These are phyloP conservation scores for Drosophila burlai DNA, from an alignment of 1,140 invertebrate genomes.

Conservation along the genomic window DNA sequence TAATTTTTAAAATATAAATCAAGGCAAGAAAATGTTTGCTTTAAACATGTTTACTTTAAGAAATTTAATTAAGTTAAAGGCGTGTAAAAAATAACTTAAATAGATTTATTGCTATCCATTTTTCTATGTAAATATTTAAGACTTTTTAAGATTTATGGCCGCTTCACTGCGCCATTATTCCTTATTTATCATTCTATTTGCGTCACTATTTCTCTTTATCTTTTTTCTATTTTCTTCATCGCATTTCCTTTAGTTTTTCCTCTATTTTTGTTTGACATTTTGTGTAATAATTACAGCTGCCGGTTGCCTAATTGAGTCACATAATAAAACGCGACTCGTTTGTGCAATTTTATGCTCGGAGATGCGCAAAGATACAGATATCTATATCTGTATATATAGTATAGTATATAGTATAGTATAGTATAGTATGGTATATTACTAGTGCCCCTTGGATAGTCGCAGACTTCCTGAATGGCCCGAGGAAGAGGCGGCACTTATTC, in stretches of 20 bases:
- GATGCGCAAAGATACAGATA: constrained; percentile 34
- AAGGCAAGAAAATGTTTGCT: neutral
- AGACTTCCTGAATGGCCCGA: constrained; percentile 39
- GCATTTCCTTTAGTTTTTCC: neutral
- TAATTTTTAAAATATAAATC: neutral
- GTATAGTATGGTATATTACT: neutral
- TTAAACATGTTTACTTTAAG: neutral
- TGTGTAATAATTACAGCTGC: constrained; percentile 33
- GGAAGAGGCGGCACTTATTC: constrained; percentile 1
- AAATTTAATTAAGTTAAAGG: neutral
- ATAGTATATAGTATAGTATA: neutral
- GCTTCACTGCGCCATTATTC: neutral
- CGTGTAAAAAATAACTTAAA: neutral
- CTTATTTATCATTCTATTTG: constrained; percentile 8
- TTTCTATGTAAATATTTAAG: neutral
- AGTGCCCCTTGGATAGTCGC: constrained; percentile 3
- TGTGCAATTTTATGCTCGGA: constrained; percentile 58
- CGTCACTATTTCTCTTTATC: neutral
- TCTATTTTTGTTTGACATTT: neutral
- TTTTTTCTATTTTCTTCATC: neutral
- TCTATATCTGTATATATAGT: too few species aligned
- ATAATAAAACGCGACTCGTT: constrained; percentile 46
- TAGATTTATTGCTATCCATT: neutral
- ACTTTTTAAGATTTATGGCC: neutral
- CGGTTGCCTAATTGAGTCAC: constrained; percentile 66